A percentile compares a stretch with the other conserved stretches of the same genome.
These are phyloP conservation scores for Orthosia gracilis DNA, from an alignment of 2,888 invertebrate genomes.

Conservation along the genomic window DNA sequence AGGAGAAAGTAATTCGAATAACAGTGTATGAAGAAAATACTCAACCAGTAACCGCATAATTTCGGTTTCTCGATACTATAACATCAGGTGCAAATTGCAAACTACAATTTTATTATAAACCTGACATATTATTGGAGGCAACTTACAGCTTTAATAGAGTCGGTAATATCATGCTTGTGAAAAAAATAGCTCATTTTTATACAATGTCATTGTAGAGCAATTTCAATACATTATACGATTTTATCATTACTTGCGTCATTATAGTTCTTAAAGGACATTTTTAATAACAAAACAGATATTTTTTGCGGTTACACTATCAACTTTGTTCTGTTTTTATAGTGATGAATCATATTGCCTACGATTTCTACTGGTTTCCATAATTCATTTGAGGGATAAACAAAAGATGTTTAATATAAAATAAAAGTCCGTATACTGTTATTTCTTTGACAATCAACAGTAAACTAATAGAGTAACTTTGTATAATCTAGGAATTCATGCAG, in stretches of 20 bases:
- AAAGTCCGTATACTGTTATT: not conserved
- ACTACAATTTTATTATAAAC: not conserved
- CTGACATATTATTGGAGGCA: not conserved
- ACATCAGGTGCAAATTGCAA: constrained; percentile 40
- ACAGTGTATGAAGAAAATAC: not conserved
- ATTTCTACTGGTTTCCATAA: constrained; percentile 13
- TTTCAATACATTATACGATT: constrained; percentile 42
- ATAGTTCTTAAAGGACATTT: constrained; percentile 29
- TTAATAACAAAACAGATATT: constrained; percentile 54
- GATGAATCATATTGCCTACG: constrained; percentile 46
- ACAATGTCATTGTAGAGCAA: constrained; percentile 26
- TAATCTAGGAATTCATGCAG: not conserved
- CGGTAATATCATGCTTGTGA: constrained; percentile 24
- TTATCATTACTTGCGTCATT: constrained; percentile 57
- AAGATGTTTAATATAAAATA: constrained; percentile 8
- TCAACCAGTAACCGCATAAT: not conserved
- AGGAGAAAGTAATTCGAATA: constrained; percentile 9
- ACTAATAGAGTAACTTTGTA: not conserved
- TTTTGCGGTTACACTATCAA: constrained; percentile 54
- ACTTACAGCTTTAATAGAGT: constrained; percentile 12
- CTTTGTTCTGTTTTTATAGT: constrained; percentile 34
- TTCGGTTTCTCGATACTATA: constrained; percentile 3
- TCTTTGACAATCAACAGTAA: not conserved
- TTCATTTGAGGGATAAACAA: constrained; percentile 23
- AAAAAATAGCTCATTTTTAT: constrained; percentile 47